Base-by-base conservation (phyloP, 2,797 vertebrate genomes). In the Miopithecus talapoin region DNA sequence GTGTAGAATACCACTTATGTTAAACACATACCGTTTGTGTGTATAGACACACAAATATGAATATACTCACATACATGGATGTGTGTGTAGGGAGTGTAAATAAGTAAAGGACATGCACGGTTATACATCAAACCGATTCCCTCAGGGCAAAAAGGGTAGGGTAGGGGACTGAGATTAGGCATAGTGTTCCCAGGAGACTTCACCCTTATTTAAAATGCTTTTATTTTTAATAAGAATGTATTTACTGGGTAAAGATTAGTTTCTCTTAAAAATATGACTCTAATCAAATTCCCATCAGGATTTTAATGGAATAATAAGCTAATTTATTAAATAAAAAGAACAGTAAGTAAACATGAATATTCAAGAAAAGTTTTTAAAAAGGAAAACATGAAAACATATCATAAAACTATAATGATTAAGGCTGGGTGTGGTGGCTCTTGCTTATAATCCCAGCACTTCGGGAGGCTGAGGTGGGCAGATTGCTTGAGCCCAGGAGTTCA, bases 261-360 rank as follows among this genome's bases (percentile, higher is more conserved):
- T 94, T 57, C 33, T 81, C 74, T 88, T 22, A 61, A 59, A 83
- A 87, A 87, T 30, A 39, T 17, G 91, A 83, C 55, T 55, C 55
- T 36, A 83, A 39, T 83, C 43, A 92, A 95, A 85, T 48, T 84
- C 70, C 68, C 57, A 78, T 78, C 48, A 78, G 39, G 41, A 84
- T n/a, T 70, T 93, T 85, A 89, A 84, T 89, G 72, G 28, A 84
- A 70, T 41, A 39, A 95, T 64, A 78, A 57, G 17, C 22, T 85
- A 72, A 93, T 74, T 80, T 74, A 93, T 80, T 80, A 89, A 85
- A 53, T 90, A 61, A 80, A 80, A 89, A 72, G 50, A 79, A 78
- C 7, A 83, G 68, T 46, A 43, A 92, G 79, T 85, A 7, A 1
- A 89, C 75, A 78, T 81, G 43, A 93, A 61, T 75, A 74, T 16